phyloP scores from a whole-genome alignment of 2,888 invertebrate species.

The Merodon equestris region DNA sequence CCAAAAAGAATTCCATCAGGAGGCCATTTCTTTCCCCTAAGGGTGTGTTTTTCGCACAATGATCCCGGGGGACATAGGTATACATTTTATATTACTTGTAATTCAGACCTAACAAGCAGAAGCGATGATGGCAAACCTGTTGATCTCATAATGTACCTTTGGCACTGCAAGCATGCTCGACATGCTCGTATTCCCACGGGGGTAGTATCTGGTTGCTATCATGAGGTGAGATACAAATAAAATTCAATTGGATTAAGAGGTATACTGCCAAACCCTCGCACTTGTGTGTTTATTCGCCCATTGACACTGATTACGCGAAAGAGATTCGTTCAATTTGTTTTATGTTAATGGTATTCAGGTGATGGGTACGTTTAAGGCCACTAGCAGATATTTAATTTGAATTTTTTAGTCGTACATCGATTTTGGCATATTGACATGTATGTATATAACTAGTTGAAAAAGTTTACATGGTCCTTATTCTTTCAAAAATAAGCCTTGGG shows the following conservation, averaged over 20 bases:
- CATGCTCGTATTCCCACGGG: conserved; percentile 59
- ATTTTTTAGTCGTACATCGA: no score
- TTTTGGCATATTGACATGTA: no score
- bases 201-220: conserved; percentile 56
- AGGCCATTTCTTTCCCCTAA: conserved; percentile 6
- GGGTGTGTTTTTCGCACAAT: conserved; percentile 56
- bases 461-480: no score
- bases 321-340: conserved; percentile 43
- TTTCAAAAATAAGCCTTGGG: no score
- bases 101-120: conserved; percentile 59
- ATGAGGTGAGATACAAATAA: conserved; percentile 65
- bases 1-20: conserved; percentile 36
- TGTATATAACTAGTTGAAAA: no score
- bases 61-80: conserved; percentile 52
- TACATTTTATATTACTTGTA: conserved; percentile 59
- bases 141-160: conserved; percentile 58
- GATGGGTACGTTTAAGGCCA: conserved; percentile 20
- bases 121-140: conserved; percentile 54
- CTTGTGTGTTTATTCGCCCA: conserved; percentile 51
- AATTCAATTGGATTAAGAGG: conserved; percentile 68
- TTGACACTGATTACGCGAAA: conserved; percentile 61
- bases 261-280: conserved; percentile 23
- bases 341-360: conserved; percentile 31
- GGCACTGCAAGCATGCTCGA: conserved; percentile 14
- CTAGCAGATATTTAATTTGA: no score